Conservation (phyloP, 2,888 invertebrate species). For the Eustalomyia histrio region DNA sequence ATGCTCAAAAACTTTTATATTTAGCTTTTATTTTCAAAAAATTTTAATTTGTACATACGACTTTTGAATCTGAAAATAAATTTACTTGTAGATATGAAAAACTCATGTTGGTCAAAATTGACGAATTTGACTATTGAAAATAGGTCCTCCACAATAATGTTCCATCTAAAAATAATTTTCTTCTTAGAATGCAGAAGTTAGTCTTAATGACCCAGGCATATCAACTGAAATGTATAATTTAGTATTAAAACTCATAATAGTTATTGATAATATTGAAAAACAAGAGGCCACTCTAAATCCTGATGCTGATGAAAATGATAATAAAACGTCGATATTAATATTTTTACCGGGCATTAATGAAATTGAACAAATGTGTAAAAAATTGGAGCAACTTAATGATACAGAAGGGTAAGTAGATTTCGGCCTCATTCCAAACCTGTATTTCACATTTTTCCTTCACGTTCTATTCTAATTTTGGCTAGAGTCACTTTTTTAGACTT, state of each 20-base stretch:
- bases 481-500: too few species aligned
- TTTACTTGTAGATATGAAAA: too few species aligned
- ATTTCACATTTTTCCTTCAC: too few species aligned
- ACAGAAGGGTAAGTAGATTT: slow-evolving; percentile 62
- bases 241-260: slow-evolving; percentile 82
- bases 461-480: too few species aligned
- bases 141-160: too few species aligned
- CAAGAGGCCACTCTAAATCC: slow-evolving; percentile 72
- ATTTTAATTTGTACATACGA: too few species aligned
- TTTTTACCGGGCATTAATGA: slow-evolving; percentile 94
- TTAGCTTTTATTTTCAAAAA: too few species aligned
- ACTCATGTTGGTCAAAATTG: too few species aligned
- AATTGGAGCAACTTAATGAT: slow-evolving; percentile 72
- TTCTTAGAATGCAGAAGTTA: slow-evolving; percentile 80
- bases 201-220: slow-evolving; percentile 82
- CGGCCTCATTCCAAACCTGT: too few species aligned
- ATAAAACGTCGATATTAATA: slow-evolving; percentile 85
- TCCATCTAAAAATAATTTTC: background rate
- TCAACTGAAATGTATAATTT: slow-evolving; percentile 82
- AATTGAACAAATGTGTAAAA: slow-evolving; percentile 86
- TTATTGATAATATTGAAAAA: slow-evolving; percentile 80
- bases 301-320: slow-evolving; percentile 77
- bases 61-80: too few species aligned
- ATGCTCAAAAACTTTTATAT: too few species aligned
- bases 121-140: too few species aligned